Conservation (phyloP, 2,113 vertebrate genomes). For the Mus spicilegus region DNA sequence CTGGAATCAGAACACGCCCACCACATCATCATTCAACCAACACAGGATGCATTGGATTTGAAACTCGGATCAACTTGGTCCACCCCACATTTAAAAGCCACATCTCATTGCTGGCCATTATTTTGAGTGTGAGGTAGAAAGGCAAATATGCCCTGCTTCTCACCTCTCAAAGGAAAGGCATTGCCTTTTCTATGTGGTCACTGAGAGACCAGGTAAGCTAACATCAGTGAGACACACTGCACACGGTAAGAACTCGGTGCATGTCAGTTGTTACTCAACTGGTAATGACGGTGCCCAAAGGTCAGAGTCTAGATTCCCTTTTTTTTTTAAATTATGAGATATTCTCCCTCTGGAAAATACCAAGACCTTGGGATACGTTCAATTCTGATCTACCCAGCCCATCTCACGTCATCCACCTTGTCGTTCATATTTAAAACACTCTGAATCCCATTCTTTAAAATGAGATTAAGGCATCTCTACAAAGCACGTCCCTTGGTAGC, state of each 20-base stretch:
- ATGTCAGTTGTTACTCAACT: not conserved
- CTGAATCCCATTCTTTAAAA: slow-evolving; percentile 10
- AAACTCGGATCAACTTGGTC: not conserved
- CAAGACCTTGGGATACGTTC: slow-evolving; percentile 31
- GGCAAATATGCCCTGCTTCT: not conserved
- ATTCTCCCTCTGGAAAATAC: slow-evolving; percentile 59
- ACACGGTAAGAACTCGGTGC: not conserved
- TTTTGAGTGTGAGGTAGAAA: not conserved
- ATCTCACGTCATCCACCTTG: not conserved
- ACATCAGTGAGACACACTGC: not conserved
- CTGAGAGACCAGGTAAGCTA: not conserved
- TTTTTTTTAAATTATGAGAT: slow-evolving; percentile 49
- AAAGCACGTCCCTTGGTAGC: not conserved
- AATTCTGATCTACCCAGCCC: slow-evolving; percentile 12
- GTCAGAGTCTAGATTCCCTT: not conserved
- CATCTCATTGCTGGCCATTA: not conserved
- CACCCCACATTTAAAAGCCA: not conserved
- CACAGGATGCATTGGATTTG: not conserved
- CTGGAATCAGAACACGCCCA: not conserved
- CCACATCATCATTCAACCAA: not conserved
- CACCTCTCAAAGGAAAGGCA: slow-evolving; percentile 15
- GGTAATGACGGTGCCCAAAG: not conserved
- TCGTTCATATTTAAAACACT: slow-evolving; percentile 26
- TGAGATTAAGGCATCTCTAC: not conserved
- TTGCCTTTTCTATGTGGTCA: not conserved